Evolutionary conservation across 2,888 invertebrate genomes (phyloP), one percentile per base, ranked within the genome.

Genomic region (Campopleginae sp.): DNA sequence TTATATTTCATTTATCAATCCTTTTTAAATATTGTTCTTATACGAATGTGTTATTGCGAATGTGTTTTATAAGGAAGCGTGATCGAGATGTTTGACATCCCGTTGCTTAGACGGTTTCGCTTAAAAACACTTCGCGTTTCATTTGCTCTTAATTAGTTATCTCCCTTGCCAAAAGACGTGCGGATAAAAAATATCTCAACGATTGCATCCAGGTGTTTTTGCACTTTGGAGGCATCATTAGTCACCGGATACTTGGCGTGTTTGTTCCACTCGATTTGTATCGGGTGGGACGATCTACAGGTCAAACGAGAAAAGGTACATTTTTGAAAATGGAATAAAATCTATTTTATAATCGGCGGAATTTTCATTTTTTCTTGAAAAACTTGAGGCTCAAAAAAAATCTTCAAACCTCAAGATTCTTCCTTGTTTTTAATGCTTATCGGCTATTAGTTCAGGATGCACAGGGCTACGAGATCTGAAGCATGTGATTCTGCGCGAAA

Each of bases 141-240:
- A 48, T 71, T 75, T 19, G 42, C 19, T 19, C 51, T 71, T 58
- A 44, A 33, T 66, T 66, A 72, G 48, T 66, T 82, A 74, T 68
- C 33, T 31, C 75, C 17, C 68, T 46, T n/a, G 27, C 68, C n/a
- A 46, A 7, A 27, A 14, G 68, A 23, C 17, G 14, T 46, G 68
- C 27, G 46, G 27, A 68, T 68, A 46, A 44, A 23, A 44, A 46
- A 68, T 14, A 68, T 23, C 23, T 23, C 8, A 68, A 68, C 23
- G 14, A 68, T 46, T 10, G n/a, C 10, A 8, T 7, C 14, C 14
- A 17, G 5, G 27, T 23, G 23, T n/a, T 14, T 14, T 23, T 10
- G 51, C 19, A 19, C 51, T 2, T 2, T n/a, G 46, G 46, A 17
- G 6, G 8, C 17, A 48, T 48, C 5, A 17, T 48, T 48, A 14